These are phyloP conservation scores for Larimichthys polyactis DNA, from an alignment of 2,113 vertebrate genomes.

Conservation along the genomic window DNA sequence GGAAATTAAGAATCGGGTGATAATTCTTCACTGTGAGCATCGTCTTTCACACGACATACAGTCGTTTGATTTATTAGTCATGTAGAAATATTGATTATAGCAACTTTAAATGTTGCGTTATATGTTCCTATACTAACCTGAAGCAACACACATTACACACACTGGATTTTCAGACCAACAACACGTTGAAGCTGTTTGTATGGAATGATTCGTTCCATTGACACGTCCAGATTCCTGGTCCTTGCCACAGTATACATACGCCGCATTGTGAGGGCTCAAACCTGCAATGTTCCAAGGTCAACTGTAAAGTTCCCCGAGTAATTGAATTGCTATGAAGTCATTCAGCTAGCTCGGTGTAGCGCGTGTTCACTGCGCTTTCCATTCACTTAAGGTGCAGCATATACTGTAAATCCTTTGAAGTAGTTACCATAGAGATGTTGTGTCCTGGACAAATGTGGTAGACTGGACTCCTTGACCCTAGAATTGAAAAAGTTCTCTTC, in stretches of 20 bases:
- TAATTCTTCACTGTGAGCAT: neutral
- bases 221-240: neutral
- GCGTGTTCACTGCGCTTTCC: slow-evolving; percentile 50
- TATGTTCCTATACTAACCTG: neutral
- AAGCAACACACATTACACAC: neutral
- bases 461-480: slow-evolving; percentile 77
- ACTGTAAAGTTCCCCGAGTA: slow-evolving; percentile 59
- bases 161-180: neutral
- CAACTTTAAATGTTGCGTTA: neutral
- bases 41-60: neutral
- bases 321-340: slow-evolving; percentile 73
- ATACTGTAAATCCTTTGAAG: slow-evolving; percentile 59
- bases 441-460: slow-evolving; percentile 58
- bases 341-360: slow-evolving; percentile 48
- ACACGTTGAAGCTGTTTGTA: slow-evolving; percentile 6
- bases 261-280: slow-evolving; percentile 39
- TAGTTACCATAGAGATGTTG: slow-evolving; percentile 81
- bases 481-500: slow-evolving; percentile 69
- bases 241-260: neutral
- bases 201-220: slow-evolving; percentile 15
- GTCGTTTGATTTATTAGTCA: neutral
- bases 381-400: slow-evolving; percentile 60
- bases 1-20: neutral
- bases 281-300: slow-evolving; percentile 70
- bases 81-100: slow-evolving; percentile 2